Conservation (phyloP, 2,797 vertebrate genomes). For the Triplophysa yarkandensis region DNA sequence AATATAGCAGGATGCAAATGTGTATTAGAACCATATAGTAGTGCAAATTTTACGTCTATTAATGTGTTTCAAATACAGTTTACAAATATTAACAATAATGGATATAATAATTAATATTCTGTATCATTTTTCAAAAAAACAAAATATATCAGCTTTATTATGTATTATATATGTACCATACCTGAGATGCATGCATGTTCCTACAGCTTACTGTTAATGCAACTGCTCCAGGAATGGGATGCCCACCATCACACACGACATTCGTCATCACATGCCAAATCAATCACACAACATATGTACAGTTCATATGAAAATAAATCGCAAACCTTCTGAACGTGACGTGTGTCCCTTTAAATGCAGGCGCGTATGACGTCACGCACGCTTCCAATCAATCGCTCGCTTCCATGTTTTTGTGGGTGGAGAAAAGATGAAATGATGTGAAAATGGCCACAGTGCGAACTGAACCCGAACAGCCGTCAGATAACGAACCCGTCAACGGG, state of each 20-base stretch:
- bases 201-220: neutral
- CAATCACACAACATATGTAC: neutral
- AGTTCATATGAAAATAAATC: constrained; percentile 4
- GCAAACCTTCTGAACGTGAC: neutral
- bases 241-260: neutral
- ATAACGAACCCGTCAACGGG: constrained; percentile 47
- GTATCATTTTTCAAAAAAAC: neutral
- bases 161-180: neutral
- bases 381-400: constrained; percentile 38
- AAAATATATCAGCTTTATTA: neutral
- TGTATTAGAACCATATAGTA: neutral
- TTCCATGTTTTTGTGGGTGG: constrained; percentile 40
- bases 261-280: neutral
- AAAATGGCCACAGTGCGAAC: constrained; percentile 79
- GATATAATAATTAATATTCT: neutral
- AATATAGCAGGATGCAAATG: constrained; percentile 19
- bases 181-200: neutral
- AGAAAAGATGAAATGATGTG: constrained; percentile 63
- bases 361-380: constrained; percentile 23
- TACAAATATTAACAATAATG: constrained; percentile 2
- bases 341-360: constrained; percentile 32
- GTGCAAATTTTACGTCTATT: neutral
- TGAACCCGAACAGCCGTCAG: constrained; percentile 64
- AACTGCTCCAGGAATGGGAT: neutral
- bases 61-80: neutral